Evolutionary conservation across 2,888 invertebrate species (phyloP).

Genomic region (Dasypogon diadema): DNA sequence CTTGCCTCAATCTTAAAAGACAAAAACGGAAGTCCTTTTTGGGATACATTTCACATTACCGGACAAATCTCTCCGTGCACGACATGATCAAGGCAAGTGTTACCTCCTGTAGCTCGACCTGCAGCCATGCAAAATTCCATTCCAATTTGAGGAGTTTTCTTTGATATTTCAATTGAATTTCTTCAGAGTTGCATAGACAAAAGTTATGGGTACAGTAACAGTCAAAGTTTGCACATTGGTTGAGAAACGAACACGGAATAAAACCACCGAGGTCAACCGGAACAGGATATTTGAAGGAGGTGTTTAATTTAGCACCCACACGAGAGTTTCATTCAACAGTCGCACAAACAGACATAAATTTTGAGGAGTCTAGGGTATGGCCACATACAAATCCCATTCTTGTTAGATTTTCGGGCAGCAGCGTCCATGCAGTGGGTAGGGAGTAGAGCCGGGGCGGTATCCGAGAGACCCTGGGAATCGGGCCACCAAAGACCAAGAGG

Average conservation of each 20-base stretch:
- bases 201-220: conserved; percentile 19
- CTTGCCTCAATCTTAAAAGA: no score
- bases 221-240: conserved; percentile 8
- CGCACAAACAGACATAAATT: conserved; percentile 45
- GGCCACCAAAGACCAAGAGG: conserved; percentile 14
- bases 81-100: no score
- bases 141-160: neutral
- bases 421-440: neutral
- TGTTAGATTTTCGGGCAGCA: conserved; percentile 12
- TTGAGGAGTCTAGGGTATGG: neutral
- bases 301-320: conserved; percentile 55
- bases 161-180: conserved; percentile 40
- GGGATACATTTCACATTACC: no score
- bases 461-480: neutral
- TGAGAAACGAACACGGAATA: conserved; percentile 25
- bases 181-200: conserved; percentile 36
- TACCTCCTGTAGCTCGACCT: no score
- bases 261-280: conserved; percentile 53
- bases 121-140: no score
- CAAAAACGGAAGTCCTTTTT: no score
- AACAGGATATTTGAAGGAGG: conserved; percentile 56
- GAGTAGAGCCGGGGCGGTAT: neutral
- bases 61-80: no score
- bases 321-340: conserved; percentile 40
- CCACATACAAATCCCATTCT: conserved; percentile 21